Base-by-base conservation (phyloP, 2,888 invertebrate genomes). In the Stenoptilia bipunctidactyla region DNA sequence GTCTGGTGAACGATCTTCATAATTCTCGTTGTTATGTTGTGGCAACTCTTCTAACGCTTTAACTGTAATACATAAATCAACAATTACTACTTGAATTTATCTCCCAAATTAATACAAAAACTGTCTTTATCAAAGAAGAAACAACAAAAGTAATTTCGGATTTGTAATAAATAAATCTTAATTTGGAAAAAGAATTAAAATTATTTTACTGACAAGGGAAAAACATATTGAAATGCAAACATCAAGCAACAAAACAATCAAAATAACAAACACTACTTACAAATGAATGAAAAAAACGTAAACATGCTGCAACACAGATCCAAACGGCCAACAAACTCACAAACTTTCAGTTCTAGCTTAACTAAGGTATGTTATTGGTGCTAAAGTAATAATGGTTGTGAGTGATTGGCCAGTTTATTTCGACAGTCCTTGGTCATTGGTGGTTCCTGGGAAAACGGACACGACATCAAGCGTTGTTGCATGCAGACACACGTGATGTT, bases 1-100 rank as follows among this genome's bases (percentile, higher is more conserved):
- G 53, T 89, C 89, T 30, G 94, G 93, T 38, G 92, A 91, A 15
- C 86, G 85, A 58, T 92, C 91, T 41, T 91, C 92, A 52, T 89
- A 89, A 42, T 92, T 90, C 46, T 87, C 83, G 43, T 83, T 66
- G 44, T 82, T 72, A 52, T 88, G 85, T 44, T 85, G 72, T 41
- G 90, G 90, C 66, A 90, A 82, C 56, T 88, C 88, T 56, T 92
- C 89, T 74, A 93, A 85, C 61, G 93, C 93, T 86, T 92, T 92
- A 61, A 89, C 92, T 92, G 75, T 47, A 49, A 38, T 53, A 44
- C 51, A 40, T 46, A 35, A 45, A n/a, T 37, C n/a, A n/a, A n/a
- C n/a, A n/a, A n/a, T n/a, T n/a, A n/a, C n/a, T n/a, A n/a, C n/a
- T n/a, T n/a, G n/a, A n/a, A n/a, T n/a, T n/a, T n/a, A n/a, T n/a